A percentile compares a stretch with the other conserved stretches of the same genome.
Conservation (phyloP, 2,888 invertebrate genomes). For the Pseudococcus longispinus region DNA sequence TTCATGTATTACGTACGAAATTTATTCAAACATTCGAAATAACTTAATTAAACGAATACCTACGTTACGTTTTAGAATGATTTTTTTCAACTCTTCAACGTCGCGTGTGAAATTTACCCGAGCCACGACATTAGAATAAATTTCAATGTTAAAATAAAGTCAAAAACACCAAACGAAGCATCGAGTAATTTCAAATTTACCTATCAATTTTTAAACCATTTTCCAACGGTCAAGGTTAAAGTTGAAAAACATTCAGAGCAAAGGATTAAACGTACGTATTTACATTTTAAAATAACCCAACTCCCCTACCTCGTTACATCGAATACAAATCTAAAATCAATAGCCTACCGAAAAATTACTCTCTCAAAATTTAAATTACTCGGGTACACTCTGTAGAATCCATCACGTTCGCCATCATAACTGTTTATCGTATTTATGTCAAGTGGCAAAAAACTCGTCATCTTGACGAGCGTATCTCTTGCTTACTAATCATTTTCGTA, state of each 20-base stretch:
- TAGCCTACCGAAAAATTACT: background rate
- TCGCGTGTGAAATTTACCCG: too few relatives aligned
- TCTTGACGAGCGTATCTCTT: background rate
- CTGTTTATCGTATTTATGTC: constrained; percentile 5
- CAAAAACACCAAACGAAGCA: background rate
- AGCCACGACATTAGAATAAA: background rate
- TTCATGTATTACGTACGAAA: background rate
- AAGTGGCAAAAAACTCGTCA: background rate
- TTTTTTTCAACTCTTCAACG: too few relatives aligned
- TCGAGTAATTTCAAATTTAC: background rate
- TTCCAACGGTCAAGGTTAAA: background rate
- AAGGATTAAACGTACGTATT: background rate
- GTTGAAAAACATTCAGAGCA: background rate
- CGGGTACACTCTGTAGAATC: background rate
- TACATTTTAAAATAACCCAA: background rate
- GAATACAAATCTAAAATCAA: background rate
- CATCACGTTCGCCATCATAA: constrained; percentile 5
- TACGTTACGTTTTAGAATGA: background rate
- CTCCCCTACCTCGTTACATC: background rate
- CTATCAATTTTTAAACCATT: background rate
- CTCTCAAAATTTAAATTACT: background rate
- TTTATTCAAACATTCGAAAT: background rate
- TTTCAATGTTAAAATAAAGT: background rate
- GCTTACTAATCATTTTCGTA: background rate
- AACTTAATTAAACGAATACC: background rate